Conservation (phyloP, 1,140 invertebrate genomes). For the Oncopodura yosiiana region DNA sequence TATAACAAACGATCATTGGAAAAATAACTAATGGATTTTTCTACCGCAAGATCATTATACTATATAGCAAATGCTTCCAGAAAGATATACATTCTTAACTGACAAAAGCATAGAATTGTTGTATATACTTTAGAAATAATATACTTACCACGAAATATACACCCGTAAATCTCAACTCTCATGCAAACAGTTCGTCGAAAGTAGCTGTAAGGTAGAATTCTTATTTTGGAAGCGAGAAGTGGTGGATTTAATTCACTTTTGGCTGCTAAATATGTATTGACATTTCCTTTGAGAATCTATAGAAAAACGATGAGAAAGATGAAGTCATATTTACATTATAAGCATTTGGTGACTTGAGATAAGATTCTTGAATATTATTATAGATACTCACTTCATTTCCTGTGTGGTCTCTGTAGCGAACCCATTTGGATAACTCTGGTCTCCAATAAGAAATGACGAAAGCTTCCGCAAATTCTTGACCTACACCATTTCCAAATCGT, state of each 20-base stretch:
- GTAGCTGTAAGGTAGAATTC: slow-evolving; percentile 63
- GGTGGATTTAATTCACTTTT: slow-evolving; percentile 52
- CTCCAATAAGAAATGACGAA: slow-evolving; percentile 72
- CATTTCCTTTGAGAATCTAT: slow-evolving; percentile 46
- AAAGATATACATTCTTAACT: too few relatives aligned
- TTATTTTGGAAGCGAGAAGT: slow-evolving; percentile 59
- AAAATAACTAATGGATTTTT: too few relatives aligned
- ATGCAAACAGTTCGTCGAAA: slow-evolving; percentile 66
- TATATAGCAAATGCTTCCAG: too few relatives aligned
- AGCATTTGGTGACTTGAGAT: background rate
- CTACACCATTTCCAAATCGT: slow-evolving; percentile 73
- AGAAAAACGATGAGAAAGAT: slow-evolving; percentile 12
- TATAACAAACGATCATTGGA: too few relatives aligned
- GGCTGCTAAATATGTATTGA: slow-evolving; percentile 44
- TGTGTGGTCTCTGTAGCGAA: slow-evolving; percentile 56
- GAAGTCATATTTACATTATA: background rate
- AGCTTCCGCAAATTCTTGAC: slow-evolving; percentile 64
- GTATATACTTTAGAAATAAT: background rate
- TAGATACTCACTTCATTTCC: slow-evolving; percentile 55
- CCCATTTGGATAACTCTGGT: slow-evolving; percentile 58
- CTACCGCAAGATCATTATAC: too few relatives aligned
- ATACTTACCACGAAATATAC: slow-evolving; percentile 54
- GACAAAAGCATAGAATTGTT: background rate
- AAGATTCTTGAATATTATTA: background rate
- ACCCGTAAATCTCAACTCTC: slow-evolving; percentile 66